Base-by-base conservation (phyloP, 2,113 vertebrate species). In the Phasianus colchicus region DNA sequence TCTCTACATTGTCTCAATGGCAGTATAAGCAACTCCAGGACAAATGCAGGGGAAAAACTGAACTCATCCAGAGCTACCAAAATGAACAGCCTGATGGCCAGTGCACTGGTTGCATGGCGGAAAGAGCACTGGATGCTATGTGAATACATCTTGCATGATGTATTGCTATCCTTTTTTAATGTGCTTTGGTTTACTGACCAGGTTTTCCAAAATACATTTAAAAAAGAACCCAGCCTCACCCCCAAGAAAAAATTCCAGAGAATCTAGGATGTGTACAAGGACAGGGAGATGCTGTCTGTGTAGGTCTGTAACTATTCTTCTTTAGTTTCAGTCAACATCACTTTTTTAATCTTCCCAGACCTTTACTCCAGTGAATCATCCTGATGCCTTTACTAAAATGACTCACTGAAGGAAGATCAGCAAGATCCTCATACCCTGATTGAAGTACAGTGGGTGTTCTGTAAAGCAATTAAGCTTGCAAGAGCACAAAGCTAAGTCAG, bases 331-430 rank as follows among this genome's bases (percentile, higher is more conserved):
- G 61, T 17, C 50, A 54, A 19, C 34, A 32, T 38, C 36, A 48
- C 29, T 60, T 40, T 34, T 95, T 95, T 93, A 50, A 79, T 60
- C 13, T 60, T 16, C 48, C 32, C 75, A 92, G 65, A 91, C 57
- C 76, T 92, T 90, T 75, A 86, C 19, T 93, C 52, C 43, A 63
- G 29, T 90, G 92, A 97, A 34, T 97, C 86, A 95, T 6, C 27
- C 52, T 43, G 40, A 36, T 76, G n/a, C 71, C 77, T 92, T 88
- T 29, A 65, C 57, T 58, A 42, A 70, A 74, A 52, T 95, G 92
- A 95, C 45, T 95, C 92, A 92, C 66, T 69, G 54, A 42, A 86
- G 61, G 81, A 79, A 90, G 34, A 79, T 91, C 81, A 54, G n/a
- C 0, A 6, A 89, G 78, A 6, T 80, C 42, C 61, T 80, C 42